Conservation (phyloP, 2,113 vertebrate species). For the Willisornis vidua region DNA sequence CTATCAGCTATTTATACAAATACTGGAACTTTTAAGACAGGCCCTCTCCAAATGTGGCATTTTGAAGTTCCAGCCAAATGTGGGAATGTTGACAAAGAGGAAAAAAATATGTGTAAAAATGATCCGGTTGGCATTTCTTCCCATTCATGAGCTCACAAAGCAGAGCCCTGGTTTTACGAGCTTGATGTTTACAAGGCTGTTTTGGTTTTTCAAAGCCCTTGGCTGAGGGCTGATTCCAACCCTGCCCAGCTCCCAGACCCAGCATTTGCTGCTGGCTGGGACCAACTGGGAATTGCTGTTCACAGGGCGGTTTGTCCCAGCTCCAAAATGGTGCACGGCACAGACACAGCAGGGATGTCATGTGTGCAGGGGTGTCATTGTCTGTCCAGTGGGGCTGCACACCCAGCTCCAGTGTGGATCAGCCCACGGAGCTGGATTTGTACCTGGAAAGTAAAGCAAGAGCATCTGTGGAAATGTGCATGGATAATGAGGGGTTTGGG, state of each 20-base stretch:
- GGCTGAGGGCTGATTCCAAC: not conserved
- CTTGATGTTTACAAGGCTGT: not conserved
- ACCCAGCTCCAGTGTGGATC: fast-evolving
- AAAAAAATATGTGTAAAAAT: conserved; percentile 10
- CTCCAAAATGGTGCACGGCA: fast-evolving
- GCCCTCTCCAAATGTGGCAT: not conserved
- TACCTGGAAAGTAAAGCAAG: not conserved
- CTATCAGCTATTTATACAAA: conserved; percentile 51
- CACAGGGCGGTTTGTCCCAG: not conserved
- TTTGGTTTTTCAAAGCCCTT: not conserved
- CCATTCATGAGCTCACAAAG: conserved; percentile 22
- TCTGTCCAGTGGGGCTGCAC: fast-evolving
- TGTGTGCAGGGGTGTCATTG: fast-evolving
- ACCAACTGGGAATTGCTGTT: not conserved
- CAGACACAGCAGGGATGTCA: no score
- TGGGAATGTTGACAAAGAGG: conserved; percentile 27
- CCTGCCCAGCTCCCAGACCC: not conserved
- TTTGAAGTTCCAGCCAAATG: conserved; percentile 26
- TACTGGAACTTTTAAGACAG: not conserved
- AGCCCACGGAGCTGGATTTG: fast-evolving
- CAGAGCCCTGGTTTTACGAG: not conserved
- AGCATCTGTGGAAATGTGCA: not conserved
- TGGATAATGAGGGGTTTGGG: fast-evolving
- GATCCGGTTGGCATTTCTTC: not conserved
- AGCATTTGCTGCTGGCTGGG: not conserved